Evolutionary conservation across 2,888 invertebrate genomes (phyloP), one percentile per base, ranked within the genome.

Genomic region (Hetaerina titia): DNA sequence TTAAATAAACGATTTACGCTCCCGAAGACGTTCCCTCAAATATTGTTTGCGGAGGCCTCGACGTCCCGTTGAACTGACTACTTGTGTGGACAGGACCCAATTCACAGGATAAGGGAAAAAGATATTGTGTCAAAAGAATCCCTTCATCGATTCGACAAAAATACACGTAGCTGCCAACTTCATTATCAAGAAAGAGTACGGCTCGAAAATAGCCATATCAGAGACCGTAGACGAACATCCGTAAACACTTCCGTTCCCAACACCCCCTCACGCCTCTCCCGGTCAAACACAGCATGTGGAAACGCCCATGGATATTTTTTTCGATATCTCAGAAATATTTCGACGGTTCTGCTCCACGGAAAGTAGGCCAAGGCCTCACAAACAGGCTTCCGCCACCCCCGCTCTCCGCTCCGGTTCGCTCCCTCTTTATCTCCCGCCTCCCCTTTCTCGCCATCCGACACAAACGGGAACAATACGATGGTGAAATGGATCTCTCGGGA

Each of bases 291-390:
- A 25, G 31, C 81, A 31, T 6, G 6, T 31, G 81, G 31, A 81
- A 81, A 81, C 81, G 13, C 31, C 81, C 25, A 81, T 81, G 31
- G 81, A 81, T 81, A 31, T 31, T 81, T 45, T 45, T 45, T 45
- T 25, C n/a, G 25, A 74, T 11, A 81, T 22, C 69, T 69, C 69
- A 7, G 81, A 81, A 81, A 81, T 31, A 31, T 31, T 81, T 81
- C 81, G 81, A 81, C 81, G 81, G 81, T 31, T 31, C 81, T 8
- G 81, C 15, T 81, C 81, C 81, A 22, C 11, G 25, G 31, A 81
- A 81, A 81, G 31, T 81, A 15, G 81, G 81, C 81, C 81, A 81
- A 81, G 81, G 81, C 81, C 81, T 6, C 17, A n/a, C n/a, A 69
- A 81, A 81, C 81, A 31, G 8, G 81, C 81, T 81, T 81, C 81